A percentile compares a stretch with the other conserved stretches of the same genome.
phyloP scores from a whole-genome alignment of 2,113 vertebrate genomes.

The Phalacrocorax carbo region DNA sequence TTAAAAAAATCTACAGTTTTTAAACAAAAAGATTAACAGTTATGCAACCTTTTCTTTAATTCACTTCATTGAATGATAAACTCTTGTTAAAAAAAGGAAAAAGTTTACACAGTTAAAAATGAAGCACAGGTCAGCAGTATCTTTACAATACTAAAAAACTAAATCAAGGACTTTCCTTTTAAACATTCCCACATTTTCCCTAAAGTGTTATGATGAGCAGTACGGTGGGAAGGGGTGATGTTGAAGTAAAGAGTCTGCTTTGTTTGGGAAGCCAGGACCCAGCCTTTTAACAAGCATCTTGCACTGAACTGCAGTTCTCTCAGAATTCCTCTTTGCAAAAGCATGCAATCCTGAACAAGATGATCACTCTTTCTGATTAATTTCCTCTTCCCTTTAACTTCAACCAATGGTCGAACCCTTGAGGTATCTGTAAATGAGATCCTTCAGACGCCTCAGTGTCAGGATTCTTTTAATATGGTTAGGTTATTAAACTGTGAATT shows the following conservation, averaged over 20 bases:
- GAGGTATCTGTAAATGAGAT: slow-evolving; percentile 84
- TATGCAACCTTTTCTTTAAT: slow-evolving; percentile 82
- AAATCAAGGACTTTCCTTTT: slow-evolving; percentile 91
- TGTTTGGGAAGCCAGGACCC: slow-evolving; percentile 76
- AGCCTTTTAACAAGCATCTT: slow-evolving; percentile 74
- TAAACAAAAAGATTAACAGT: slow-evolving; percentile 80
- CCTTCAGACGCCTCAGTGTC: slow-evolving; percentile 85
- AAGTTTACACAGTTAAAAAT: slow-evolving; percentile 95
- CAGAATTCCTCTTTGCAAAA: slow-evolving; percentile 75
- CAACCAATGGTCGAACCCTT: slow-evolving; percentile 83
- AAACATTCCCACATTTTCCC: slow-evolving; percentile 81
- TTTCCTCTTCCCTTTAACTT: slow-evolving; percentile 78
- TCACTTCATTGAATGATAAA: slow-evolving; percentile 85
- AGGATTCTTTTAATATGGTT: slow-evolving; percentile 81
- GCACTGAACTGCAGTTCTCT: slow-evolving; percentile 73
- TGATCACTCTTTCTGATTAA: slow-evolving; percentile 78
- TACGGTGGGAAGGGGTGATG: slow-evolving; percentile 79
- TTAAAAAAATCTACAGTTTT: slow-evolving; percentile 83
- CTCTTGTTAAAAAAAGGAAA: slow-evolving; percentile 87
- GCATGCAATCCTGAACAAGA: slow-evolving; percentile 75
- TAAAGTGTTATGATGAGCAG: slow-evolving; percentile 85
- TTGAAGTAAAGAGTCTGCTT: slow-evolving; percentile 72
- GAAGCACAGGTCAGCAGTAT: slow-evolving; percentile 96
- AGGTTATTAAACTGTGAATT: slow-evolving; percentile 85
- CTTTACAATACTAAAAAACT: slow-evolving; percentile 99